A percentile compares a stretch with the other conserved stretches of the same genome.
phyloP scores from a whole-genome alignment of 1,140 invertebrate genomes.

The Meloidogyne exigua region DNA sequence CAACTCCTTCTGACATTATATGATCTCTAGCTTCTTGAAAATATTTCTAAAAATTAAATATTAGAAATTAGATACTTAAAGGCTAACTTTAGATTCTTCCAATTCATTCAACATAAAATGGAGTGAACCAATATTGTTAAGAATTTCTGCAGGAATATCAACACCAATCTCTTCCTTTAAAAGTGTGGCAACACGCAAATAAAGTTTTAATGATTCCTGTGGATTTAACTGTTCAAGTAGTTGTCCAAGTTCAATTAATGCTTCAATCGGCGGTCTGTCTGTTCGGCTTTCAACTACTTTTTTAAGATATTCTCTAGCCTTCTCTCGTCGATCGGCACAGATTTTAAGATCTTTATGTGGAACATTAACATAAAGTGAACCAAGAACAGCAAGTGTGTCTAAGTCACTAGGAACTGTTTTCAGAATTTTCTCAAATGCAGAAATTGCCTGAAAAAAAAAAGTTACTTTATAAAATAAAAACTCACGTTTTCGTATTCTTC shows the following conservation, averaged over 20 bases:
- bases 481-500: constrained; percentile 91
- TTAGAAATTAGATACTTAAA: background rate
- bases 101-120: constrained; percentile 73
- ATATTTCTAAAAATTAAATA: constrained; percentile 26
- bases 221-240: constrained; percentile 70
- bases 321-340: constrained; percentile 74
- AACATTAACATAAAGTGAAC: constrained; percentile 83
- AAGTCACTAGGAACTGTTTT: constrained; percentile 96
- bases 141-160: constrained; percentile 92
- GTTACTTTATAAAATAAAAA: background rate
- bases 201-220: constrained; percentile 77
- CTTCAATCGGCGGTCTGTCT: constrained; percentile 84
- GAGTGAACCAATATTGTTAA: constrained; percentile 93
- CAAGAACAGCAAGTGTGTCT: constrained; percentile 98
- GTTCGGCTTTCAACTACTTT: constrained; percentile 91
- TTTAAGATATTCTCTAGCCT: constrained; percentile 68
- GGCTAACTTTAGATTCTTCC: constrained; percentile 65
- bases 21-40: constrained; percentile 77
- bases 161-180: constrained; percentile 86
- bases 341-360: constrained; percentile 68
- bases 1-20: constrained; percentile 76
- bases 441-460: constrained; percentile 75
- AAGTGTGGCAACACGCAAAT: constrained; percentile 87
- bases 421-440: constrained; percentile 96
- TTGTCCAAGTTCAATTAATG: constrained; percentile 97